phyloP scores from a whole-genome alignment of 2,113 vertebrate species.

The Noturus placidus region DNA sequence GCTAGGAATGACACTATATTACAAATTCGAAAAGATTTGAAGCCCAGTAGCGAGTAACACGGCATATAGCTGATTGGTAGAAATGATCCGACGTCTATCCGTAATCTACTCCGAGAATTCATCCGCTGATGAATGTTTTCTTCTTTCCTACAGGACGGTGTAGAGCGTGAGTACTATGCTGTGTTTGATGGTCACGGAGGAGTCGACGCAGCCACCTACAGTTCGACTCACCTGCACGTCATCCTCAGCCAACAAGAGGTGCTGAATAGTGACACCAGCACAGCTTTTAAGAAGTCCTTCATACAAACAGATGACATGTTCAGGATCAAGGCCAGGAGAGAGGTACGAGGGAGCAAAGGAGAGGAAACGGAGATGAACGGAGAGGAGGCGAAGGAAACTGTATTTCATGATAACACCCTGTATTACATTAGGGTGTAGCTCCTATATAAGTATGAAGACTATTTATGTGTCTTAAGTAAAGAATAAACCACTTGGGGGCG shows the following conservation, averaged over 20 bases:
- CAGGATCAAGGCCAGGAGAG: conserved; percentile 82
- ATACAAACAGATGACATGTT: conserved; percentile 85
- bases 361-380: not conserved
- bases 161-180: conserved; percentile 82
- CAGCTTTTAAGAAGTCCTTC: conserved; percentile 82
- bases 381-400: too few relatives aligned
- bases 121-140: not conserved
- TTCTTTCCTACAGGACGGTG: conserved; percentile 69
- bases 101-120: not conserved
- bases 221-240: conserved; percentile 83
- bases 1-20: not conserved
- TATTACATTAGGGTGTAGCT: not conserved
- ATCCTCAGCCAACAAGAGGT: conserved; percentile 72
- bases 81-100: not conserved
- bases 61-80: not conserved
- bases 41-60: not conserved
- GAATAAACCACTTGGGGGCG: not conserved
- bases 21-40: not conserved
- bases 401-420: not conserved
- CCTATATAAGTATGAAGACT: not conserved
- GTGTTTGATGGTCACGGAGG: conserved; percentile 95
- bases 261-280: conserved; percentile 69
- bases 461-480: not conserved
- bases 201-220: conserved; percentile 84
- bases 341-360: conserved; percentile 72